A percentile compares a stretch with the other conserved stretches of the same genome.
Conservation (phyloP, 2,888 invertebrate genomes). For the Hemicrepidius hirtus region DNA sequence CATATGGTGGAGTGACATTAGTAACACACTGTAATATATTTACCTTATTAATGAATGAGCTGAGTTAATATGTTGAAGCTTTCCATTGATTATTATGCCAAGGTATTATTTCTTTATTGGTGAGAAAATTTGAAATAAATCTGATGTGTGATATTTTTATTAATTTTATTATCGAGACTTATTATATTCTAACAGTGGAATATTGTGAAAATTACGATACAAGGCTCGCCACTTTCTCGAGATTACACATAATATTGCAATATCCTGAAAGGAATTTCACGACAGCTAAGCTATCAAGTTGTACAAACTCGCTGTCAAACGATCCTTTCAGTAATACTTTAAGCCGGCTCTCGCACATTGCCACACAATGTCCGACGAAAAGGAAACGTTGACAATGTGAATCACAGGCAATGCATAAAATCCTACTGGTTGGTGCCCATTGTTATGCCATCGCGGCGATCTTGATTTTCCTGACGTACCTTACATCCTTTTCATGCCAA, state of each 20-base stretch:
- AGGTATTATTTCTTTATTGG: too few species aligned
- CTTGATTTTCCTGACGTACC: slow-evolving; percentile 7
- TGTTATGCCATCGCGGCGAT: slow-evolving; percentile 25
- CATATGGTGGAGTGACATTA: too few species aligned
- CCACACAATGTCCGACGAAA: slow-evolving; percentile 48
- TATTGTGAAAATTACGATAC: slow-evolving; percentile 3
- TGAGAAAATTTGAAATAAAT: not conserved
- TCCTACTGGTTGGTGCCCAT: slow-evolving; percentile 13
- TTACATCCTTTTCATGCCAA: not conserved
- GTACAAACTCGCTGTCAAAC: slow-evolving; percentile 46
- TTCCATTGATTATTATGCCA: too few species aligned
- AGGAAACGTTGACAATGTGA: slow-evolving; percentile 42
- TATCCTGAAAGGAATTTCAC: slow-evolving; percentile 35
- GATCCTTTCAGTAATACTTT: slow-evolving; percentile 53
- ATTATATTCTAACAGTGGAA: slow-evolving; percentile 1
- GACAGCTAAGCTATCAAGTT: slow-evolving; percentile 36
- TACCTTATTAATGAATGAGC: too few species aligned
- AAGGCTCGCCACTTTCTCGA: slow-evolving; percentile 2
- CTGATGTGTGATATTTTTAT: not conserved
- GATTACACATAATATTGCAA: slow-evolving; percentile 29
- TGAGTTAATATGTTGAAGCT: too few species aligned
- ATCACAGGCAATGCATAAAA: slow-evolving; percentile 28
- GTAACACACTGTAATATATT: too few species aligned
- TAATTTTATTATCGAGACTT: not conserved
- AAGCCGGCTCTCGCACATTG: slow-evolving; percentile 51